Evolutionary conservation across 2,797 vertebrate species (phyloP), one percentile per base, ranked within the genome.

Genomic region (Gouania willdenowi): DNA sequence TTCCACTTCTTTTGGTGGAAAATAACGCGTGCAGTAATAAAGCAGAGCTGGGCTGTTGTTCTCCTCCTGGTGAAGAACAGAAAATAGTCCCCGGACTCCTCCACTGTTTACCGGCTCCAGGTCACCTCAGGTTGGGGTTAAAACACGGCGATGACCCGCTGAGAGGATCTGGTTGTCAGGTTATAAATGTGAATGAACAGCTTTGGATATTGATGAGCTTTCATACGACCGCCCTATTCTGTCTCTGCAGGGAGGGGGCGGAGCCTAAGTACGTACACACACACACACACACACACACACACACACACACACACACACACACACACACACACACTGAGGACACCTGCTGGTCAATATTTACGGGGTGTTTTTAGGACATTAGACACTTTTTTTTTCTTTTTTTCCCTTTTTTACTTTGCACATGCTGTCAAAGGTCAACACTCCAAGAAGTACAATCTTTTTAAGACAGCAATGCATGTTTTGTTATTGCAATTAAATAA

Each of bases 241-340:
- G n/a, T 4, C 10, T 15, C 38, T 43, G 43, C 40, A 18, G 28
- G 15, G 36, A 33, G 26, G 53, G 55, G 50, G 50, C 32, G 55
- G 55, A 56, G 62, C 30, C 28, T 6, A 4, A 3, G 1, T 15
- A 3, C 17, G 17, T 18, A 17, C 17, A 18, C 17, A 17, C 18
- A 18, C 18, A 5, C 17, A 17, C n/a, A n/a, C n/a, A n/a, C n/a
- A n/a, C n/a, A n/a, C n/a, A n/a, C n/a, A n/a, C n/a, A n/a, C n/a
- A n/a, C n/a, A n/a, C n/a, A n/a, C n/a, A n/a, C n/a, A n/a, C n/a
- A n/a, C n/a, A n/a, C n/a, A n/a, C n/a, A n/a, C n/a, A n/a, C n/a
- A n/a, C n/a, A n/a, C n/a, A n/a, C n/a, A n/a, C n/a, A n/a, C n/a
- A n/a, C n/a, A n/a, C n/a, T n/a, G n/a, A n/a, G n/a, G n/a, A n/a